Conservation (phyloP, 2,888 invertebrate species). For the Vannuccia rotundouncinata region DNA sequence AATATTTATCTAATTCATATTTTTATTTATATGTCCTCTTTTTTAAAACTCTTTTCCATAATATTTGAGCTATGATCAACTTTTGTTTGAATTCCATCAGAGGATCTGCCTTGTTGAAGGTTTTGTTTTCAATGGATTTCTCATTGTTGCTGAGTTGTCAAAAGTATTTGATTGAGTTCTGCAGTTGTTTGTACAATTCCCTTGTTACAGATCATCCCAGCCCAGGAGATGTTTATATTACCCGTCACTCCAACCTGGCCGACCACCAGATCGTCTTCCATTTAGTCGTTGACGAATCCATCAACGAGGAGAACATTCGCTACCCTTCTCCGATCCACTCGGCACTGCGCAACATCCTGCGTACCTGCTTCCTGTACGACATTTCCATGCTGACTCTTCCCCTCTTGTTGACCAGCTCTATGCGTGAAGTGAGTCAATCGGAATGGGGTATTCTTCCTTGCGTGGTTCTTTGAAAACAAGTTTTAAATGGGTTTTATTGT, state of each 20-base stretch:
- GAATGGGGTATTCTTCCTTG: background rate
- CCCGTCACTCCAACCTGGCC: constrained; percentile 78
- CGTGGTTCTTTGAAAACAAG: constrained; percentile 13
- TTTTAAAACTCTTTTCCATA: no score
- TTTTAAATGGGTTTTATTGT: no score
- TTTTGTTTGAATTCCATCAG: no score
- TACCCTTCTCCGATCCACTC: constrained; percentile 90
- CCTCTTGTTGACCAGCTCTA: constrained; percentile 79
- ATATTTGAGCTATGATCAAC: no score
- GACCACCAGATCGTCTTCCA: constrained; percentile 93
- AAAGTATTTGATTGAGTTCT: no score
- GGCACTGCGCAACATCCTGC: constrained; percentile 85
- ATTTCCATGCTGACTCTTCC: constrained; percentile 86
- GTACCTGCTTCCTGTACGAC: constrained; percentile 88
- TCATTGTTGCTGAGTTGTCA: no score
- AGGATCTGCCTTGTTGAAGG: no score
- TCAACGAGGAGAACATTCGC: constrained; percentile 71
- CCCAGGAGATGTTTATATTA: constrained; percentile 55
- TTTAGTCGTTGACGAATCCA: constrained; percentile 75
- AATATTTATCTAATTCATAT: no score
- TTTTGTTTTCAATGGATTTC: no score
- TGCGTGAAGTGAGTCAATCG: constrained; percentile 71
- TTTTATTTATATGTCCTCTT: no score
- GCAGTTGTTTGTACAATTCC: no score
- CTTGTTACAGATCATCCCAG: constrained; percentile 13